Evolutionary conservation across 2,888 invertebrate species (phyloP).

Genomic region (Zhengitettix transpicula): DNA sequence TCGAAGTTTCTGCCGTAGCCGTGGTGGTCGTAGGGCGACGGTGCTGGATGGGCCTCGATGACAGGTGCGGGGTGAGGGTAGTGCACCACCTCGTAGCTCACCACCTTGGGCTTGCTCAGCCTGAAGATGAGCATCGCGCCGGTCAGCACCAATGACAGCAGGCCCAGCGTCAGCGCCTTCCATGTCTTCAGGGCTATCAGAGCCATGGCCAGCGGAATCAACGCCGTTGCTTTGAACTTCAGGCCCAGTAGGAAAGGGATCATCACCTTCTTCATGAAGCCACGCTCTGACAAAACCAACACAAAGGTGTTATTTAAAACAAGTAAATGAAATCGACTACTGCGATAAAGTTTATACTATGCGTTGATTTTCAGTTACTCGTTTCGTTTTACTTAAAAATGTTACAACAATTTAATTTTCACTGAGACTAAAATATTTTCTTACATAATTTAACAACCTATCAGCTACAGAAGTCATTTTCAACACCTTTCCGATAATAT

Average conservation of each 20-base stretch:
- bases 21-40: constrained; percentile 10
- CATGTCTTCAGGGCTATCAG: constrained; percentile 76
- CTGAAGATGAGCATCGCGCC: constrained; percentile 77
- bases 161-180: constrained; percentile 74
- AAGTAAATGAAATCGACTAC: too few species aligned
- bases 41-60: constrained; percentile 9
- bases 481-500: too few species aligned
- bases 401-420: too few species aligned
- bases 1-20: constrained; percentile 45
- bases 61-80: constrained; percentile 35
- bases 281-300: constrained; percentile 40
- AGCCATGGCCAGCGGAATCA: constrained; percentile 65
- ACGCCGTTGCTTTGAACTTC: constrained; percentile 70
- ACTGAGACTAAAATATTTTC: too few species aligned
- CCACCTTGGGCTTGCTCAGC: constrained; percentile 67
- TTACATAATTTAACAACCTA: too few species aligned
- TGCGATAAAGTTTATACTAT: too few species aligned
- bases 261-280: constrained; percentile 67
- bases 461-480: too few species aligned
- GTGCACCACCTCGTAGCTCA: constrained; percentile 76
- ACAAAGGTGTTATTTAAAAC: too few species aligned
- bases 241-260: constrained; percentile 72
- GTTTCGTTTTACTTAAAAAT: too few species aligned
- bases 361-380: too few species aligned
- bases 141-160: constrained; percentile 67